Percentiles rank a stretch among this genome's conserved stretches.
Conservation (phyloP, 2,888 invertebrate species). For the Eupeodes luniger region DNA sequence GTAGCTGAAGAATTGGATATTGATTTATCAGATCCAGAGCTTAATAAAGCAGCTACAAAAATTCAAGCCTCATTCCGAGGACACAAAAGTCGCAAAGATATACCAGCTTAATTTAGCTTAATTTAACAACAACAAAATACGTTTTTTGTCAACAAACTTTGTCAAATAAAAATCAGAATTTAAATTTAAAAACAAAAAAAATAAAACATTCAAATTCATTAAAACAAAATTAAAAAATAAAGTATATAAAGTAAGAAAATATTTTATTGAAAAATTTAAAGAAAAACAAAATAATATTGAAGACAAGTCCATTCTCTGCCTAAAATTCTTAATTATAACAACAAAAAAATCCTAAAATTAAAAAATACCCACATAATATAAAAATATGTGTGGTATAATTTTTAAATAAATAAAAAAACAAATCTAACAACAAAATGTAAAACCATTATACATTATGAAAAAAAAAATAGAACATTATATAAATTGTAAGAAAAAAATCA, state of each 20-base stretch:
- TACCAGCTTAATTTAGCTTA: slow-evolving; percentile 79
- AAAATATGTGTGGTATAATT: slow-evolving; percentile 40
- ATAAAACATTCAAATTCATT: slow-evolving; percentile 46
- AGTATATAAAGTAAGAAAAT: slow-evolving; percentile 35
- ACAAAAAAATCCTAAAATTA: slow-evolving; percentile 22
- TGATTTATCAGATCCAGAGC: slow-evolving; percentile 93
- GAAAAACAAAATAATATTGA: not conserved
- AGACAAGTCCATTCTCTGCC: slow-evolving; percentile 70
- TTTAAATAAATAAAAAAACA: slow-evolving; percentile 24
- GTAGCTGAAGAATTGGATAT: slow-evolving; percentile 92
- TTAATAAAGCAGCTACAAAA: slow-evolving; percentile 95
- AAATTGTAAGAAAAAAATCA: slow-evolving; percentile 49
- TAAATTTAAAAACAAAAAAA: slow-evolving; percentile 53
- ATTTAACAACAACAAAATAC: slow-evolving; percentile 31
- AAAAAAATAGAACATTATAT: slow-evolving; percentile 10
- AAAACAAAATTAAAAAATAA: slow-evolving; percentile 17
- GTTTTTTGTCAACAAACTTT: slow-evolving; percentile 59
- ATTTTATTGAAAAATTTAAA: slow-evolving; percentile 56
- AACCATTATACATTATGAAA: slow-evolving; percentile 42
- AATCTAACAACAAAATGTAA: slow-evolving; percentile 36
- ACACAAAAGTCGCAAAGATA: slow-evolving; percentile 93
- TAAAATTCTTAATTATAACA: slow-evolving; percentile 56
- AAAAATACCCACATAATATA: slow-evolving; percentile 4
- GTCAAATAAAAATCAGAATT: slow-evolving; percentile 71
- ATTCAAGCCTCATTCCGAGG: slow-evolving; percentile 97